These are phyloP conservation scores for Nudaria mundana DNA, from an alignment of 2,888 invertebrate genomes.

Conservation along the genomic window DNA sequence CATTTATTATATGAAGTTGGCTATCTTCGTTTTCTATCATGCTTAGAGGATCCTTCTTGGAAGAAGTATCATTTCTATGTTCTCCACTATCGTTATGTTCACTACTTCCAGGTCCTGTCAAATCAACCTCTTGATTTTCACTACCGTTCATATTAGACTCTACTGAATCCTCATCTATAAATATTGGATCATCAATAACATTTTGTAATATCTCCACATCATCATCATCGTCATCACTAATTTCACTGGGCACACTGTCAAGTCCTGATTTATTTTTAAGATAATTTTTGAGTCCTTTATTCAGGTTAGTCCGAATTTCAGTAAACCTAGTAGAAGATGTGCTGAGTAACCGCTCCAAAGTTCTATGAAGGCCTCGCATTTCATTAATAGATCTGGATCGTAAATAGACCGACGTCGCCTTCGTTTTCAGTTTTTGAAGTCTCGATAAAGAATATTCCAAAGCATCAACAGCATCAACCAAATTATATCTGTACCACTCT, in stretches of 20 bases:
- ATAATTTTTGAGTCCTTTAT: constrained; percentile 77
- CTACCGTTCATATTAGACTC: constrained; percentile 54
- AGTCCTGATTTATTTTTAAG: constrained; percentile 53
- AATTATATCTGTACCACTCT: constrained; percentile 82
- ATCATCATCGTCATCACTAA: constrained; percentile 56
- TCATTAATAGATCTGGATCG: constrained; percentile 70
- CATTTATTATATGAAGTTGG: constrained; percentile 9
- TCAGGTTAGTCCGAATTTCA: constrained; percentile 78
- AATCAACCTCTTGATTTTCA: constrained; percentile 61
- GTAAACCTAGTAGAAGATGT: constrained; percentile 77
- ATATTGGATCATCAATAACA: constrained; percentile 68
- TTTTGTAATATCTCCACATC: constrained; percentile 68
- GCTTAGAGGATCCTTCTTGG: constrained; percentile 19
- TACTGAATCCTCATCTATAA: constrained; percentile 75
- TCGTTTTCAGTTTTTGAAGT: constrained; percentile 75
- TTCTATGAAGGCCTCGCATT: constrained; percentile 77
- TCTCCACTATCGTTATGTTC: constrained; percentile 76
- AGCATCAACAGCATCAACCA: constrained; percentile 79
- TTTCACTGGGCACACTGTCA: constrained; percentile 15
- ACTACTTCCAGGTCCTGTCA: constrained; percentile 62
- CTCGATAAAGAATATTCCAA: constrained; percentile 79
- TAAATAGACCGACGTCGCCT: constrained; percentile 64
- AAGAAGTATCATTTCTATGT: constrained; percentile 34
- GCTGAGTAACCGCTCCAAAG: constrained; percentile 76
- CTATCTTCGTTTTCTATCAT: constrained; percentile 11